These are phyloP conservation scores for Drosophila suzukii DNA, from an alignment of 1,140 invertebrate genomes.

Conservation along the genomic window DNA sequence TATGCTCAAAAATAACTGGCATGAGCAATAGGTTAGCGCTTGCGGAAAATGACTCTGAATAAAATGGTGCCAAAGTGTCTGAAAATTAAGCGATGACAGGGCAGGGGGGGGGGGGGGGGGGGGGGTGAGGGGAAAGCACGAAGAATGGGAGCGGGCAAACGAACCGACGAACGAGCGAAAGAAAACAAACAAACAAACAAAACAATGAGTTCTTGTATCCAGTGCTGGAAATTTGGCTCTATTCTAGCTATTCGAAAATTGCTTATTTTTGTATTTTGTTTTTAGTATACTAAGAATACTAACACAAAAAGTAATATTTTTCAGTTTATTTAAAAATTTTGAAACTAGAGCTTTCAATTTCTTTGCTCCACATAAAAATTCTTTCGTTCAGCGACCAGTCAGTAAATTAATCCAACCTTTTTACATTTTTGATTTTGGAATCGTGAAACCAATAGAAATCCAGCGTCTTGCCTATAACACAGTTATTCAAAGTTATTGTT, in stretches of 20 bases:
- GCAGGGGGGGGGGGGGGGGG: neutral
- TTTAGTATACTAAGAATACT: no score
- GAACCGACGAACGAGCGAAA: conserved; percentile 35
- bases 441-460: no score
- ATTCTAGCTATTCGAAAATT: neutral
- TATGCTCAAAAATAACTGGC: conserved; percentile 37
- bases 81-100: conserved; percentile 60
- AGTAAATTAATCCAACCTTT: no score
- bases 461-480: no score
- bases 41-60: conserved; percentile 67
- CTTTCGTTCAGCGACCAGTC: no score
- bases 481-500: no score
- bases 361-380: no score
- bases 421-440: no score
- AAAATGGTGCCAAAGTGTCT: conserved; percentile 75
- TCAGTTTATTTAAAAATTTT: no score
- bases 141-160: conserved; percentile 20
- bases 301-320: no score
- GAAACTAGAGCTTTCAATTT: no score
- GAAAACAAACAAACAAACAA: conserved; percentile 57
- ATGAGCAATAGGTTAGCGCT: conserved; percentile 64
- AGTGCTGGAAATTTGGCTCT: neutral
- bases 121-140: conserved; percentile 1
- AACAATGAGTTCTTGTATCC: conserved; percentile 44
- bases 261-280: neutral